phyloP scores from a whole-genome alignment of 2,797 vertebrate genomes.

The Clamator glandarius region DNA sequence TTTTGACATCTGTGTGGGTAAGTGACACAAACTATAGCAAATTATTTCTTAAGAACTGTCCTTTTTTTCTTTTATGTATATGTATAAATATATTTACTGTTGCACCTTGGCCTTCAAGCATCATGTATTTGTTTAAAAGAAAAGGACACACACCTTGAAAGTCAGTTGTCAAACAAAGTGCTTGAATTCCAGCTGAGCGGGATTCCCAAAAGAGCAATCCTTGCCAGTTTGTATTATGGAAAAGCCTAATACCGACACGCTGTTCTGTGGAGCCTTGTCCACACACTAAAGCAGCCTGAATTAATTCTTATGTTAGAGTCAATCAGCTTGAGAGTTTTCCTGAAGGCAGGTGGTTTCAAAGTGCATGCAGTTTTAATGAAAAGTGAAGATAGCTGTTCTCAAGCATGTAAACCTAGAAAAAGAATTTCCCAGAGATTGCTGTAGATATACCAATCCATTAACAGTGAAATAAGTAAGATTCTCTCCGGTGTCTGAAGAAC shows the following conservation, averaged over 20 bases:
- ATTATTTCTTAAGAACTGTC: not conserved
- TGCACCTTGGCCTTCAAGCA: not conserved
- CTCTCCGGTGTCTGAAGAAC: slow-evolving; percentile 35
- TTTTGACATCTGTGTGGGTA: not conserved
- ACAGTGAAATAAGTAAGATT: slow-evolving; percentile 43
- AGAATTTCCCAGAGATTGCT: slow-evolving; percentile 64
- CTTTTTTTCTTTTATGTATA: not conserved
- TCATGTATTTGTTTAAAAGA: slow-evolving; percentile 27
- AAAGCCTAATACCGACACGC: slow-evolving; percentile 12
- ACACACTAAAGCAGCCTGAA: slow-evolving; percentile 39
- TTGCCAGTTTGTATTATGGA: slow-evolving; percentile 57
- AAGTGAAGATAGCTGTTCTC: slow-evolving; percentile 50
- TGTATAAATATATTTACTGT: not conserved
- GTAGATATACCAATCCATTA: slow-evolving; percentile 41
- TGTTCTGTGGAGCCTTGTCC: slow-evolving; percentile 32
- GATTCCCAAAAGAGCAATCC: slow-evolving; percentile 64
- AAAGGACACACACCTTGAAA: slow-evolving; percentile 45
- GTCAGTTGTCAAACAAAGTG: slow-evolving; percentile 58
- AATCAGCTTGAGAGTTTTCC: slow-evolving; percentile 64
- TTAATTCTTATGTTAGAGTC: slow-evolving; percentile 67
- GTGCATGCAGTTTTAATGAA: slow-evolving; percentile 63
- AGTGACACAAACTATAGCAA: not conserved
- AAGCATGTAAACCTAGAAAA: slow-evolving; percentile 32
- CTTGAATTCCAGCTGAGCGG: slow-evolving; percentile 40
- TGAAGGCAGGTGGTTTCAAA: slow-evolving; percentile 61